phyloP scores from a whole-genome alignment of 92 coral and sea anemone genomes.

The Zoanthus gigantus region DNA sequence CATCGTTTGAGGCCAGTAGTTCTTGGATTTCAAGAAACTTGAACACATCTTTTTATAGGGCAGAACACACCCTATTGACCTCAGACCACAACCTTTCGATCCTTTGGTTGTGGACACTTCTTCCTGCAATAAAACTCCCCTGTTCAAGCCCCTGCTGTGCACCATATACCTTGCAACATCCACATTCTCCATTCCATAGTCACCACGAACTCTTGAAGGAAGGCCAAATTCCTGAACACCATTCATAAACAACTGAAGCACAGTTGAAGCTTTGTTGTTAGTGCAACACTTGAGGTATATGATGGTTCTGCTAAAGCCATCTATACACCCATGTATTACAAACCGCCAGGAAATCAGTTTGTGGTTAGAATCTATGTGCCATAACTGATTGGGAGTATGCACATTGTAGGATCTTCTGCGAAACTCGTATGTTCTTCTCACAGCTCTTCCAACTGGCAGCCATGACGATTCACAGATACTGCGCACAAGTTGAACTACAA shows the following conservation, averaged over 20 bases:
- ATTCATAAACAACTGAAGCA: neutral
- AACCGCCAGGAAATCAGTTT: neutral
- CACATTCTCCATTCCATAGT: no score
- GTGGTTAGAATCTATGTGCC: neutral
- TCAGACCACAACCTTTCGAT: constrained; percentile 41
- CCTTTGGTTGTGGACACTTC: constrained; percentile 6
- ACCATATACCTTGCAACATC: neutral
- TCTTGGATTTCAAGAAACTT: constrained; percentile 50
- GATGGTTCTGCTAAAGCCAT: no score
- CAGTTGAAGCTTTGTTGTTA: no score
- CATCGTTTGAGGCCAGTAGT: constrained; percentile 50
- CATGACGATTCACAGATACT: no score
- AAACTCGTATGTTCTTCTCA: no score
- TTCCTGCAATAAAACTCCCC: constrained; percentile 8
- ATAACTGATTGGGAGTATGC: neutral
- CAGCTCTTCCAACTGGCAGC: no score
- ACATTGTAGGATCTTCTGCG: neutral
- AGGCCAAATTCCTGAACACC: constrained; percentile 12
- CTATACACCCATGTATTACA: neutral
- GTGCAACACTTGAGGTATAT: no score
- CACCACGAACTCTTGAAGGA: neutral
- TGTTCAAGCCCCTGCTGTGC: constrained; percentile 4
- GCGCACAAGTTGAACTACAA: no score
- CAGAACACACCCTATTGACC: constrained; percentile 50
- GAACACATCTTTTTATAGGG: constrained; percentile 49